A percentile compares a stretch with the other conserved stretches of the same genome.
Evolutionary conservation across 2,113 vertebrate species (phyloP).

Genomic region (Corydoras sp.): DNA sequence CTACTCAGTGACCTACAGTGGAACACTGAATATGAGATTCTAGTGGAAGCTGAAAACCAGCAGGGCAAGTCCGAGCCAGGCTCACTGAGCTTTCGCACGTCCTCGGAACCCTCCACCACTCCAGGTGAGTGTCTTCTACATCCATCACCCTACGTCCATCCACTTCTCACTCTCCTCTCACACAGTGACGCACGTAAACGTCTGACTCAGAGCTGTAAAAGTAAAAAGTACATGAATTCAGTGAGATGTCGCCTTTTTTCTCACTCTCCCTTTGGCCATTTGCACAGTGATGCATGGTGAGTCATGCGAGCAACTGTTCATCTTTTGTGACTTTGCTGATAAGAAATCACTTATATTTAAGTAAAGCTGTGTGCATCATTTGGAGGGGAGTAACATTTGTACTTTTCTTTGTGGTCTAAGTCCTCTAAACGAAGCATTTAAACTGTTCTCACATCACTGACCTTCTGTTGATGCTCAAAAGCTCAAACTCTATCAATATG

Average conservation of each 20-base stretch:
- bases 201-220: slow-evolving; percentile 41
- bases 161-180: slow-evolving; percentile 41
- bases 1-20: slow-evolving; percentile 81
- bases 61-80: slow-evolving; percentile 86
- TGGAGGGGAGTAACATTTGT: too few relatives aligned
- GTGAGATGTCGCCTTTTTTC: slow-evolving; percentile 28
- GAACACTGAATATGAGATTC: slow-evolving; percentile 89
- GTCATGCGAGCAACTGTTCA: slow-evolving; percentile 32
- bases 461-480: background rate
- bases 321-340: slow-evolving; percentile 15
- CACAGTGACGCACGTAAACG: slow-evolving; percentile 21
- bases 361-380: background rate
- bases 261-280: slow-evolving; percentile 6
- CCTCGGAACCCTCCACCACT: slow-evolving; percentile 78
- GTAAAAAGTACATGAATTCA: slow-evolving; percentile 34
- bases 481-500: background rate
- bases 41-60: slow-evolving; percentile 87
- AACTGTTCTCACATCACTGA: background rate
- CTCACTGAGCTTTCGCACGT: slow-evolving; percentile 77
- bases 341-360: slow-evolving; percentile 10
- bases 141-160: slow-evolving; percentile 33
- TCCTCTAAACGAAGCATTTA: too few relatives aligned
- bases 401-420: too few relatives aligned
- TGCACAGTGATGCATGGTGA: slow-evolving; percentile 37
- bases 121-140: slow-evolving; percentile 76